Conservation (phyloP, 2,797 vertebrate species). For the Melanogrammus aeglefinus region DNA sequence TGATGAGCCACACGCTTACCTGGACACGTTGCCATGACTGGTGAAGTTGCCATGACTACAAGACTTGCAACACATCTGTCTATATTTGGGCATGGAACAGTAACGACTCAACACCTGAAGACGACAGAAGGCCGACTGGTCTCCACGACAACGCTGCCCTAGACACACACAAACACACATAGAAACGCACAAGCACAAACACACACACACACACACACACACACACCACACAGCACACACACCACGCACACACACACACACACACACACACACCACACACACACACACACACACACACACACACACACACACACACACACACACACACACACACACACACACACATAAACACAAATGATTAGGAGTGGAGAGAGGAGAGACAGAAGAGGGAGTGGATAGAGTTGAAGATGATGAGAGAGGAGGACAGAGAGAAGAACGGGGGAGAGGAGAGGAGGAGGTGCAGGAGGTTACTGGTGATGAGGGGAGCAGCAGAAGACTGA, state of each 20-base stretch:
- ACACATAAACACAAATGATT: no score
- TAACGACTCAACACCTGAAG: conserved; percentile 87
- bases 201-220: neutral
- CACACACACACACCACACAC: no score
- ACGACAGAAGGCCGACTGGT: conserved; percentile 90
- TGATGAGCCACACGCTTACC: neutral
- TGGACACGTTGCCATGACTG: conserved; percentile 19
- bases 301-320: neutral
- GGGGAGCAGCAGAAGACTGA: conserved; percentile 78
- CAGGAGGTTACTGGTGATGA: conserved; percentile 87
- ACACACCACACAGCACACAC: neutral
- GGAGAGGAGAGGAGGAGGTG: conserved; percentile 43
- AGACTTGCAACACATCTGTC: conserved; percentile 90
- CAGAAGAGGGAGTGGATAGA: conserved; percentile 27
- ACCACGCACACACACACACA: neutral
- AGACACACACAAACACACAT: conserved; percentile 24
- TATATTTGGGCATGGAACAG: conserved; percentile 84
- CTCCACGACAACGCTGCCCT: conserved; percentile 87
- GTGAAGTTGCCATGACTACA: conserved; percentile 71
- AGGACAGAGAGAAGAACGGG: conserved; percentile 24
- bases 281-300: no score
- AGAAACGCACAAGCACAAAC: neutral
- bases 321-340: no score
- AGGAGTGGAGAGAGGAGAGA: conserved; percentile 27
- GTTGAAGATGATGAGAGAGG: conserved; percentile 9